phyloP scores from a whole-genome alignment of 2,888 invertebrate species.

The Melieria picta region DNA sequence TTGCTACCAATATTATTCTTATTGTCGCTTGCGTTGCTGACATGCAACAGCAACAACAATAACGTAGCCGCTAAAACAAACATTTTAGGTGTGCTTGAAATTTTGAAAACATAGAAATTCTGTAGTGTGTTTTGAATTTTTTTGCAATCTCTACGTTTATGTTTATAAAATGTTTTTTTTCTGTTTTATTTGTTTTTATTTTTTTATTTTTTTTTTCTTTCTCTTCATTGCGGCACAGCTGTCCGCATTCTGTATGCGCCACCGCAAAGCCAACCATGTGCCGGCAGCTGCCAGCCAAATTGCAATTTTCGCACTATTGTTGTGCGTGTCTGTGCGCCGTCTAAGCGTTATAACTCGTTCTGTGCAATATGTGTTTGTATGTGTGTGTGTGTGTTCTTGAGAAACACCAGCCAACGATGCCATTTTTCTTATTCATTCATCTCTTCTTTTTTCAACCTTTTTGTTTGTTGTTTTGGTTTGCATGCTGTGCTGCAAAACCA shows the following conservation, averaged over 20 bases:
- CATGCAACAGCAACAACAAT: background rate
- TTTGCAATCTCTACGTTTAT: background rate
- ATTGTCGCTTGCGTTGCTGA: too few relatives aligned
- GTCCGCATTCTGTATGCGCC: background rate
- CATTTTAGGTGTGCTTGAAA: background rate
- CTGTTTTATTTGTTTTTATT: background rate
- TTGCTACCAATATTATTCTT: too few relatives aligned
- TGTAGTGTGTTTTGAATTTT: too few relatives aligned
- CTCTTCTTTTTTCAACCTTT: background rate
- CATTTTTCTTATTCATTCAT: conserved; percentile 24
- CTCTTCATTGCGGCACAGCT: background rate
- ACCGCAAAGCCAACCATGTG: background rate
- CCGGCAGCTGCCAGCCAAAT: conserved; percentile 13
- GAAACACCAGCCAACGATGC: conserved; percentile 19
- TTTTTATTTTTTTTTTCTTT: background rate
- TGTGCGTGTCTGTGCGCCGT: conserved; percentile 7
- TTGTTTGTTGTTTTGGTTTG: background rate
- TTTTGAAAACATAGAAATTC: background rate
- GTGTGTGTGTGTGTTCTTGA: conserved; percentile 1
- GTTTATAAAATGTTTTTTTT: background rate
- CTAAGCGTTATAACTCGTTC: background rate
- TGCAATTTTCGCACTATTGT: conserved; percentile 36
- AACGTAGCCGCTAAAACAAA: background rate
- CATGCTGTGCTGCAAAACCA: background rate
- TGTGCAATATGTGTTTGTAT: background rate